These are phyloP conservation scores for Manis pentadactyla DNA, from an alignment of 2,797 vertebrate genomes.

Conservation along the genomic window DNA sequence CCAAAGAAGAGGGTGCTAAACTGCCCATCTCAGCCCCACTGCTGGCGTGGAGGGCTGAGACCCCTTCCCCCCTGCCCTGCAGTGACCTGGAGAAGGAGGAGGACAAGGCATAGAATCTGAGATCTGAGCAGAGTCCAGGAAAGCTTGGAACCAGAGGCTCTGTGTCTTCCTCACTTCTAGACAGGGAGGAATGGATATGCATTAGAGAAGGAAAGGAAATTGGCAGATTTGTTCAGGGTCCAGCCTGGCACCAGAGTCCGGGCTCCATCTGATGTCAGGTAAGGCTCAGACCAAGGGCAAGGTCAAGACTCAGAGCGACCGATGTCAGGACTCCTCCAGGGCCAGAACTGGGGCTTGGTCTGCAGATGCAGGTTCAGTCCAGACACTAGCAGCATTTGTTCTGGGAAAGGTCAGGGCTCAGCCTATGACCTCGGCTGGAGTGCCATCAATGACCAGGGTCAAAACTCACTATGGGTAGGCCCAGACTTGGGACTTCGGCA, in stretches of 20 bases:
- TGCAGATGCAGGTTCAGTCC: background rate
- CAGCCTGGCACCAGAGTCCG: background rate
- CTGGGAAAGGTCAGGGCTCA: background rate
- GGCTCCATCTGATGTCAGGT: background rate
- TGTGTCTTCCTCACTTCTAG: background rate
- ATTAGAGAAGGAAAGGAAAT: background rate
- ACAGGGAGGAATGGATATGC: background rate
- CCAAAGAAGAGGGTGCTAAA: background rate
- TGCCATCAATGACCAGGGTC: background rate
- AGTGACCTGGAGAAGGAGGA: background rate
- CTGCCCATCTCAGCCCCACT: background rate
- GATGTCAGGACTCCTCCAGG: background rate
- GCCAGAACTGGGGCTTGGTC: background rate
- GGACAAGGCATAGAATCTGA: background rate
- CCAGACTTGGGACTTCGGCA: background rate
- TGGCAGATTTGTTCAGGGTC: background rate
- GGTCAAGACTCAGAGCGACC: background rate
- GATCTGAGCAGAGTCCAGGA: background rate
- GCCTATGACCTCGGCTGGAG: background rate
- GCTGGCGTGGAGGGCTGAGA: background rate
- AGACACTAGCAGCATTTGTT: background rate
- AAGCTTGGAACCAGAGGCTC: background rate
- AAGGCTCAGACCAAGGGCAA: background rate
- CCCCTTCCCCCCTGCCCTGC: background rate
- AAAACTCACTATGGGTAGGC: background rate